These are phyloP conservation scores for Poecile atricapillus DNA, from an alignment of 2,113 vertebrate species.

Conservation along the genomic window DNA sequence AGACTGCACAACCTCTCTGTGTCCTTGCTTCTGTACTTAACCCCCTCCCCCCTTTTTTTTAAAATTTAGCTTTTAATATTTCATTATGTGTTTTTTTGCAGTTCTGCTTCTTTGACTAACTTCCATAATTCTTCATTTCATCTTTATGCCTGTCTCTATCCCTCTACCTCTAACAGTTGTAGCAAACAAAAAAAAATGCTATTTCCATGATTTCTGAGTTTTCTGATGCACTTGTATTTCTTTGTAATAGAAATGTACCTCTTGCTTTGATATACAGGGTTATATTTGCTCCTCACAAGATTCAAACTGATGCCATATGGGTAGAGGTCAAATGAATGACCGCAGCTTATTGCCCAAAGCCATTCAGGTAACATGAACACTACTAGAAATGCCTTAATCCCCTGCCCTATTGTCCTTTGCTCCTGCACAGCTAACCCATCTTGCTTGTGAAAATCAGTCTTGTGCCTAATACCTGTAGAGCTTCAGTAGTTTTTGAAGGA, in stretches of 20 bases:
- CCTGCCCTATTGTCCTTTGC: not conserved
- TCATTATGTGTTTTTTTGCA: not conserved
- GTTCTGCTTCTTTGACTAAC: not conserved
- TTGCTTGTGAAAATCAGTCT: not conserved
- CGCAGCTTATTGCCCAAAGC: not conserved
- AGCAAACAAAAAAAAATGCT: not conserved
- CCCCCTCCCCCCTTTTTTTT: fast-evolving
- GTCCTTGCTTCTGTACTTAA: not conserved
- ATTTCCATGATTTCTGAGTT: not conserved
- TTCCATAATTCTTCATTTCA: not conserved
- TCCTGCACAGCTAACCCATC: not conserved
- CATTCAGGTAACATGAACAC: not conserved
- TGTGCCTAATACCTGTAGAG: not conserved
- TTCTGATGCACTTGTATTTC: not conserved
- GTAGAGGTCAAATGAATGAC: constrained; percentile 17
- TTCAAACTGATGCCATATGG: constrained; percentile 43
- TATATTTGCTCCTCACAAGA: constrained; percentile 12
- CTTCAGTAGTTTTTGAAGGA: not conserved
- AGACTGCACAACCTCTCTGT: not conserved
- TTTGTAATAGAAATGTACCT: not conserved
- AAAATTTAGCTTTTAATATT: not conserved
- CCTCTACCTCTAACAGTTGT: not conserved
- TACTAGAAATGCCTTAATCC: not conserved
- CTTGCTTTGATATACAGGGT: not conserved
- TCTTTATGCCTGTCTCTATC: not conserved